These are phyloP conservation scores for Dendrophyllia cribrosa DNA, from an alignment of 64 coral and sea anemone genomes.

Conservation along the genomic window DNA sequence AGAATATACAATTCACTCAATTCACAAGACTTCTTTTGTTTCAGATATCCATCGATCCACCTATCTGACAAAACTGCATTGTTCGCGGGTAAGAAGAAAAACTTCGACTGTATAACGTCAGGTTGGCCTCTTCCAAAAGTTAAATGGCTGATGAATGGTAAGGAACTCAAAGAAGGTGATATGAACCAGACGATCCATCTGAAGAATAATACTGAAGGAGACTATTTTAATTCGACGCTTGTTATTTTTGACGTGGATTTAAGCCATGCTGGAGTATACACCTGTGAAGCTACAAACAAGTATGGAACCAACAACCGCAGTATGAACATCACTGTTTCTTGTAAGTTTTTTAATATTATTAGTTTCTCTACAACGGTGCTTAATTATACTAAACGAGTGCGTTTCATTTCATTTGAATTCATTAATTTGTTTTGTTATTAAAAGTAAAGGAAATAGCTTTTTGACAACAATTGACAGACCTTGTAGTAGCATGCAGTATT, in stretches of 20 bases:
- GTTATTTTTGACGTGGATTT: not conserved
- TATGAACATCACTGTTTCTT: too few relatives aligned
- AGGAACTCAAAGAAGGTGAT: not conserved
- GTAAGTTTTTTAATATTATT: too few relatives aligned
- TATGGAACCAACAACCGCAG: not conserved
- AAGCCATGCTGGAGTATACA: not conserved
- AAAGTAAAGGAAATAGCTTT: too few relatives aligned
- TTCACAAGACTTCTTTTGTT: too few relatives aligned
- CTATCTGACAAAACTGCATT: not conserved
- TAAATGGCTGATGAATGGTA: not conserved
- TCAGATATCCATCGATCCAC: not conserved
- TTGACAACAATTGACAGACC: too few relatives aligned
- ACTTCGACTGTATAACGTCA: not conserved
- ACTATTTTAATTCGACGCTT: not conserved
- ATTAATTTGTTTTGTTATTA: too few relatives aligned
- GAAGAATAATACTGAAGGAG: not conserved
- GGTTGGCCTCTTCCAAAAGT: not conserved
- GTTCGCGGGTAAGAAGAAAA: not conserved
- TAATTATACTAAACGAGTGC: too few relatives aligned
- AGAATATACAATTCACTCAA: too few relatives aligned
- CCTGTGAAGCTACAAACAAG: constrained; percentile 3
- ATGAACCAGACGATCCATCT: not conserved
- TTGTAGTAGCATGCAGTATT: too few relatives aligned
- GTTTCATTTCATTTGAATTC: too few relatives aligned
- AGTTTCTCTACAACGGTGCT: too few relatives aligned